Conservation (phyloP, 2,888 invertebrate species). For the Mayetiola destructor region DNA sequence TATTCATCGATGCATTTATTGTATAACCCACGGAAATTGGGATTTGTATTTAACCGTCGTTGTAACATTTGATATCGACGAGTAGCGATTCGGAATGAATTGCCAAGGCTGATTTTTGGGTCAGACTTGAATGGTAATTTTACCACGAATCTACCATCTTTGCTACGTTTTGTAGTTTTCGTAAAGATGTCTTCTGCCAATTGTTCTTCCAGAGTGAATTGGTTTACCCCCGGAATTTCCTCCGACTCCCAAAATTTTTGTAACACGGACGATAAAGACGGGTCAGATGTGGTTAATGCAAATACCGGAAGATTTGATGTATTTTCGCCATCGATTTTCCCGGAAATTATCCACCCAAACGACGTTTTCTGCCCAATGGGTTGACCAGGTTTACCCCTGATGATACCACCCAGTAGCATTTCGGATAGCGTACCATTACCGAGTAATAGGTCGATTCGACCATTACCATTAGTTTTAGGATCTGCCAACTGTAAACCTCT, state of each 20-base stretch:
- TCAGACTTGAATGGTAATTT: conserved; percentile 3
- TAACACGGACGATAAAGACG: not conserved
- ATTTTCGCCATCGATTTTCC: not conserved
- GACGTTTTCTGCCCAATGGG: not conserved
- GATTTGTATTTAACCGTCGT: not conserved
- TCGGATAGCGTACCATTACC: not conserved
- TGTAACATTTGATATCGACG: not conserved
- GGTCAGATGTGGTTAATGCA: not conserved
- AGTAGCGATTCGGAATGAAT: not conserved
- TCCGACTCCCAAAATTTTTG: conserved; percentile 4
- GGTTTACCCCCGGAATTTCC: not conserved
- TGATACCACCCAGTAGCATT: not conserved
- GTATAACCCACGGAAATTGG: not conserved
- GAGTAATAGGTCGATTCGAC: not conserved
- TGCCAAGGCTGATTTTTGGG: not conserved
- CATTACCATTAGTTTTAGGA: not conserved
- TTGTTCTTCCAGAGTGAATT: not conserved
- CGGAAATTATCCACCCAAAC: not conserved
- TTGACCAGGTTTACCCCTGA: not conserved
- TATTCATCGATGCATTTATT: not conserved
- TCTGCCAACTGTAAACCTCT: not conserved
- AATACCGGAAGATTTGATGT: not conserved
- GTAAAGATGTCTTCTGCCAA: not conserved
- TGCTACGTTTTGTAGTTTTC: not conserved
- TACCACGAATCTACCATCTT: conserved; percentile 10